Evolutionary conservation across 2,797 vertebrate genomes (phyloP), one percentile per base, ranked within the genome.

Genomic region (Siniperca undulata): DNA sequence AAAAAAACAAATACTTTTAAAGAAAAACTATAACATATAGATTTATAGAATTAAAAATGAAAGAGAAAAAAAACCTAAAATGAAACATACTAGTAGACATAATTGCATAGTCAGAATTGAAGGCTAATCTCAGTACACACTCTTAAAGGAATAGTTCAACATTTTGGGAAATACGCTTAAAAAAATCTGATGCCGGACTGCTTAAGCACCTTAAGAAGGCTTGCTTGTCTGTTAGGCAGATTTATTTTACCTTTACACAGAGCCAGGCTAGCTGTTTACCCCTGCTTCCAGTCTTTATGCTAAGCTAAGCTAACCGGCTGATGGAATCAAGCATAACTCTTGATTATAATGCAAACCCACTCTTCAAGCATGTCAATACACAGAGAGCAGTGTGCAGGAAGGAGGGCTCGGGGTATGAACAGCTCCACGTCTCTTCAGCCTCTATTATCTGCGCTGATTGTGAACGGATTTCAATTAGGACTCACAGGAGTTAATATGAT

Each of bases 401-500:
- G 56, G 74, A 80, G n/a, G 61, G 67, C 82, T 77, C 0, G 19
- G 66, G 65, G 78, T 84, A 78, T 80, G 80, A 84, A 67, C 58
- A 73, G 65, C 81, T 59, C 74, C 81, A 22, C 36, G 60, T 92
- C 79, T 87, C 84, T 70, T 56, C 78, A 40, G 68, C 88, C 85
- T 89, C 85, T 71, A 78, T 90, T 89, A 90, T 91, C 85, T 59
- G 65, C 44, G 67, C 58, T 93, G 90, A 94, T 90, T 92, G 92
- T 88, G 86, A 93, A 88, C 83, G 61, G 90, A 94, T 94, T 94
- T 92, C 92, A 92, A 94, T 95, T 94, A 92, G 84, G 85, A 83
- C 87, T 91, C 85, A 84, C 74, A 86, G 86, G 84, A 92, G 91
- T 93, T 93, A 91, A 93, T 93, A 92, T 91, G 91, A 93, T 91